phyloP scores from a whole-genome alignment of 2,888 invertebrate species.

The Philhelius pedissequus region DNA sequence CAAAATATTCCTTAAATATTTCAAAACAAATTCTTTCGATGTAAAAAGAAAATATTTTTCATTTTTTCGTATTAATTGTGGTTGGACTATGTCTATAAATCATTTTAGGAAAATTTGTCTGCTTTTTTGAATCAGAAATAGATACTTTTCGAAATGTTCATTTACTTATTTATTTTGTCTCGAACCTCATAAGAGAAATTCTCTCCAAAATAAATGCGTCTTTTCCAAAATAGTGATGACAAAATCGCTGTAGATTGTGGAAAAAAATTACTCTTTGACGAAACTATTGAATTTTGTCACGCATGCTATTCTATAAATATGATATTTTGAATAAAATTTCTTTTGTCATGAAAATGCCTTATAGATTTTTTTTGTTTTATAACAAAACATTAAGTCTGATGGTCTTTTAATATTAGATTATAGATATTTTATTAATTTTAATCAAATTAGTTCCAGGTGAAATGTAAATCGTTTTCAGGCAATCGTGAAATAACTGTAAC shows the following conservation, averaged over 20 bases:
- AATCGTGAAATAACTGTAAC: too few species aligned
- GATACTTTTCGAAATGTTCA: neutral
- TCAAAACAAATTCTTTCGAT: neutral
- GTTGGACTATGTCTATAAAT: neutral
- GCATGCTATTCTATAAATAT: neutral
- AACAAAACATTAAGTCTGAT: neutral
- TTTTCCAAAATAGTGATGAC: neutral
- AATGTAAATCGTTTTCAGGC: too few species aligned
- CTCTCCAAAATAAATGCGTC: neutral
- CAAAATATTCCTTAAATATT: neutral
- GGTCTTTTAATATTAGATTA: neutral
- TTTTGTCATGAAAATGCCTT: neutral
- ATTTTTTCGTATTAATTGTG: neutral
- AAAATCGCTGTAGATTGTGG: neutral
- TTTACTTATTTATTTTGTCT: neutral
- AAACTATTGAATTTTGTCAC: conserved; percentile 21
- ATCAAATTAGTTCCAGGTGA: too few species aligned
- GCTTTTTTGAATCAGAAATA: neutral
- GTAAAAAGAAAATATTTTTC: neutral
- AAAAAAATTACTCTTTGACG: neutral
- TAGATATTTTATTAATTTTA: neutral
- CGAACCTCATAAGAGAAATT: neutral
- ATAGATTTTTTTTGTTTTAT: neutral
- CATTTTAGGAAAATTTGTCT: neutral
- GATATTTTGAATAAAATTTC: neutral